Percentiles rank a stretch among this genome's conserved stretches.
Conservation (phyloP, 2,113 vertebrate genomes). For the Platichthys flesus region DNA sequence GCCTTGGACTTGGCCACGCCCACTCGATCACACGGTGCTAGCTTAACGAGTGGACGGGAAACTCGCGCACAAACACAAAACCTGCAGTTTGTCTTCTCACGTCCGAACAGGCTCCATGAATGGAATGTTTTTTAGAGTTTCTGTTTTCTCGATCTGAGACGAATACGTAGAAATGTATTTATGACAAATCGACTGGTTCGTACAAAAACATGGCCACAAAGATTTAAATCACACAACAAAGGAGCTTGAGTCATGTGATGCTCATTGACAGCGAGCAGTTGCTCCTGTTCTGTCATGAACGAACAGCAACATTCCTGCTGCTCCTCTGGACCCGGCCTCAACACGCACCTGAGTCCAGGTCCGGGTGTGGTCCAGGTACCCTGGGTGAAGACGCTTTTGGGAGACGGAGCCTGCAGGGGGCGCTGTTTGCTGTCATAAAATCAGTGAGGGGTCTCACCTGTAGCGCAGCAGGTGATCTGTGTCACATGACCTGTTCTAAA, state of each 20-base stretch:
- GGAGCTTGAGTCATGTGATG: not conserved
- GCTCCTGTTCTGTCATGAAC: not conserved
- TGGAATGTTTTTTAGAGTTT: not conserved
- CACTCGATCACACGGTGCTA: constrained; percentile 78
- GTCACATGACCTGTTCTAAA: not conserved
- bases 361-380: too few species aligned
- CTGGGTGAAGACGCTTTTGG: too few species aligned
- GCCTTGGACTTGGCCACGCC: constrained; percentile 23
- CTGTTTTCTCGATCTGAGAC: too few species aligned
- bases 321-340: not conserved
- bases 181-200: not conserved
- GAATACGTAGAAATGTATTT: not conserved
- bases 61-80: not conserved
- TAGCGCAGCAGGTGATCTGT: too few species aligned
- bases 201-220: too few species aligned
- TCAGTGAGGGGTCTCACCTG: too few species aligned
- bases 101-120: not conserved
- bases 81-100: too few species aligned
- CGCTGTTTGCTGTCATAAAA: too few species aligned
- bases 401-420: too few species aligned
- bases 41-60: not conserved
- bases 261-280: not conserved
- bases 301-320: not conserved
- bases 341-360: too few species aligned
- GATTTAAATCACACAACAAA: too few species aligned